These are phyloP conservation scores for Leuciscus waleckii DNA, from an alignment of 2,797 vertebrate genomes.

Conservation along the genomic window DNA sequence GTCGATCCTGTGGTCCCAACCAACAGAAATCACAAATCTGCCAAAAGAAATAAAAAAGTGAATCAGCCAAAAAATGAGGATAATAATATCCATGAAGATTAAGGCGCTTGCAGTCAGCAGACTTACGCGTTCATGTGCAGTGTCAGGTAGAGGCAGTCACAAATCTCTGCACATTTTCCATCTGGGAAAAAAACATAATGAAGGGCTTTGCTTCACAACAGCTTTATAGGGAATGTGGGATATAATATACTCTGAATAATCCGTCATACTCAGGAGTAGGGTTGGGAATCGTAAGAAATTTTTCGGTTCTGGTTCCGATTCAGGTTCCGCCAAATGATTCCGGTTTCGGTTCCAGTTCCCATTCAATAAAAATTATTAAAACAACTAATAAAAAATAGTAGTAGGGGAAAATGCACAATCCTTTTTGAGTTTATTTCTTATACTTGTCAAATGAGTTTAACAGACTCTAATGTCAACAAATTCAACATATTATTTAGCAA, in stretches of 20 bases:
- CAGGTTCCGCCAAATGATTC: too few relatives aligned
- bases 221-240: background rate
- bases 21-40: slow-evolving; percentile 79
- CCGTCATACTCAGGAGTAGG: background rate
- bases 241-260: background rate
- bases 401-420: too few relatives aligned
- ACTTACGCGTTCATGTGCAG: slow-evolving; percentile 81
- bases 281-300: too few relatives aligned
- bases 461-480: too few relatives aligned
- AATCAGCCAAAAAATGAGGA: slow-evolving; percentile 21
- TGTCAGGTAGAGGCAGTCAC: slow-evolving; percentile 77
- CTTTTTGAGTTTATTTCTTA: too few relatives aligned
- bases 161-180: slow-evolving; percentile 70
- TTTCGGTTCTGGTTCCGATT: too few relatives aligned
- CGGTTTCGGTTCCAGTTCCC: too few relatives aligned
- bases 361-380: too few relatives aligned
- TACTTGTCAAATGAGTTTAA: too few relatives aligned
- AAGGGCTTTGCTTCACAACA: slow-evolving; percentile 18
- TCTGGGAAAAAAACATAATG: slow-evolving; percentile 21
- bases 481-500: too few relatives aligned
- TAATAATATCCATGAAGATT: background rate
- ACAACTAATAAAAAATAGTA: too few relatives aligned
- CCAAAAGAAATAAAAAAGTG: slow-evolving; percentile 52
- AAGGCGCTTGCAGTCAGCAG: background rate
- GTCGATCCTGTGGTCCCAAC: slow-evolving; percentile 81